phyloP scores from a whole-genome alignment of 2,888 invertebrate genomes.

The Thymelicus lineola region DNA sequence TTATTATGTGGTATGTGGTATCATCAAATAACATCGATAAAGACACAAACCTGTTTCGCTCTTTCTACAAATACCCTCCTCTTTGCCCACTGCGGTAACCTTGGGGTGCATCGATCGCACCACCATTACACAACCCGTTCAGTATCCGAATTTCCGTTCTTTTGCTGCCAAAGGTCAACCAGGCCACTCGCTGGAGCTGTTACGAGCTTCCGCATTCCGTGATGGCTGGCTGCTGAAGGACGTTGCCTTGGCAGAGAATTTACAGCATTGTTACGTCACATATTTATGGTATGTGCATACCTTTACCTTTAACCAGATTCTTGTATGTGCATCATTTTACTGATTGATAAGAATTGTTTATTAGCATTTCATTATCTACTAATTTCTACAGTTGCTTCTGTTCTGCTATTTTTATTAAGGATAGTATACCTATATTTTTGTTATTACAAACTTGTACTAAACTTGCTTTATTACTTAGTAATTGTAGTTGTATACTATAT shows the following conservation, averaged over 20 bases:
- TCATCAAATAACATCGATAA: no score
- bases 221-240: conserved; percentile 28
- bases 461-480: no score
- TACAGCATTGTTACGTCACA: conserved; percentile 21
- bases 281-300: not conserved
- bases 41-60: not conserved
- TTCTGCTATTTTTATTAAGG: no score
- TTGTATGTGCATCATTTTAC: not conserved
- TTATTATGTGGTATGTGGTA: no score
- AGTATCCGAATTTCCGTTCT: conserved; percentile 40
- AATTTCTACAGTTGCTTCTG: no score
- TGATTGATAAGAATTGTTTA: no score
- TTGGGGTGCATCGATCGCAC: conserved; percentile 48
- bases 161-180: conserved; percentile 38
- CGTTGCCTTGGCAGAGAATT: conserved; percentile 36
- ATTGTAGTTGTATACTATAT: no score
- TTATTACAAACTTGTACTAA: no score
- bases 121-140: conserved; percentile 45
- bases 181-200: conserved; percentile 24
- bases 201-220: conserved; percentile 26
- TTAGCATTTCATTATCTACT: no score
- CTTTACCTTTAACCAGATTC: no score
- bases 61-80: conserved; percentile 1
- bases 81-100: conserved; percentile 39
- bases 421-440: no score